Conservation (phyloP, 2,113 vertebrate genomes). For the Mustelus asterias region DNA sequence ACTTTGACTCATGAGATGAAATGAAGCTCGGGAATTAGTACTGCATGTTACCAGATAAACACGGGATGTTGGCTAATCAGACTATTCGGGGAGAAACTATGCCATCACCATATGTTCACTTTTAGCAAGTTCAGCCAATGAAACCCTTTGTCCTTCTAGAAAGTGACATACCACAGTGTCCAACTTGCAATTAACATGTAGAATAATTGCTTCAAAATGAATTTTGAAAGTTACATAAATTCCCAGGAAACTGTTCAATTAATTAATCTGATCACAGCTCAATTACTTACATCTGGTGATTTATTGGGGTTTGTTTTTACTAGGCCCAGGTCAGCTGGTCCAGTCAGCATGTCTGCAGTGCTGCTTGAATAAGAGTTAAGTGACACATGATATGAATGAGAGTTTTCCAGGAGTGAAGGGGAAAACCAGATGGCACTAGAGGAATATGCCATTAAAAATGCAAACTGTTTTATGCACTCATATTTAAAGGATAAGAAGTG, state of each 20-base stretch:
- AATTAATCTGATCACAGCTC: slow-evolving; percentile 81
- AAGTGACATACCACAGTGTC: not conserved
- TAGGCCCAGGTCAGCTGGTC: slow-evolving; percentile 71
- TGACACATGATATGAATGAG: slow-evolving; percentile 78
- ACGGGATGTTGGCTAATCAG: not conserved
- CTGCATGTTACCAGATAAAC: slow-evolving; percentile 22
- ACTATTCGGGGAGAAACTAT: not conserved
- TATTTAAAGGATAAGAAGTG: not conserved
- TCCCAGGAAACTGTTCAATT: slow-evolving; percentile 82
- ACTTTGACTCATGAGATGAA: slow-evolving; percentile 28
- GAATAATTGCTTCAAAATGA: slow-evolving; percentile 42
- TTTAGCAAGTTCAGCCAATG: not conserved
- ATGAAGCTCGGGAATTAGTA: slow-evolving; percentile 39
- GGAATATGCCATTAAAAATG: slow-evolving; percentile 45
- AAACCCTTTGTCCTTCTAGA: not conserved
- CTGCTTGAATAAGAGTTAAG: slow-evolving; percentile 81
- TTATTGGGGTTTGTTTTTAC: slow-evolving; percentile 81
- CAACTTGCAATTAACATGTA: not conserved
- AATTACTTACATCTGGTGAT: slow-evolving; percentile 85
- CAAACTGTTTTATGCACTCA: slow-evolving; percentile 34
- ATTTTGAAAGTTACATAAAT: slow-evolving; percentile 56
- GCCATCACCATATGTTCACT: slow-evolving; percentile 9
- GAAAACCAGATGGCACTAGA: slow-evolving; percentile 51
- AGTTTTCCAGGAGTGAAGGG: slow-evolving; percentile 55
- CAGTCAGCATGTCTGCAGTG: slow-evolving; percentile 81